These are phyloP conservation scores for Chrysina gloriosa DNA, from an alignment of 2,888 invertebrate genomes.

Conservation along the genomic window DNA sequence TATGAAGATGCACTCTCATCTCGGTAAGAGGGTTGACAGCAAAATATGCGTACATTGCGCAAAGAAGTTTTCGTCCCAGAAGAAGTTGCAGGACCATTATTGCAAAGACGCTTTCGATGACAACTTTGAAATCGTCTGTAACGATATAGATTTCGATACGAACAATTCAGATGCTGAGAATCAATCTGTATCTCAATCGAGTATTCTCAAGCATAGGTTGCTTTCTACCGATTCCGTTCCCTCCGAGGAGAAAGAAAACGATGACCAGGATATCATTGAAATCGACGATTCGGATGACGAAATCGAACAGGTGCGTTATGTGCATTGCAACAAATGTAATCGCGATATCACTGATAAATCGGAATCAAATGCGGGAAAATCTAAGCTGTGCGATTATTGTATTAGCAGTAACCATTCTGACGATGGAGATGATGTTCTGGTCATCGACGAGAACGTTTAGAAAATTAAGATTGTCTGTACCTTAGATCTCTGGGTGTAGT, in stretches of 20 bases:
- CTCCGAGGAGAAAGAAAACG: background rate
- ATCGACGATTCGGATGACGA: slow-evolving; percentile 35
- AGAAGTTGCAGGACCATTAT: background rate
- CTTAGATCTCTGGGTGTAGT: background rate
- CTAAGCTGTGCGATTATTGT: background rate
- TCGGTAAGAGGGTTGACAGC: background rate
- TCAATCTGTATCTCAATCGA: background rate
- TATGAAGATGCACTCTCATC: background rate
- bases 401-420: background rate
- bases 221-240: background rate
- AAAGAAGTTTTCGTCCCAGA: background rate
- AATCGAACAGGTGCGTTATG: background rate
- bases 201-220: background rate
- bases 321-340: background rate
- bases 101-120: background rate
- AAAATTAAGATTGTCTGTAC: no score
- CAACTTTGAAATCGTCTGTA: slow-evolving; percentile 19
- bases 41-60: background rate
- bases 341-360: background rate
- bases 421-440: background rate
- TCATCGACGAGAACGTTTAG: slow-evolving; percentile 10
- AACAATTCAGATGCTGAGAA: background rate
- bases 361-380: background rate
- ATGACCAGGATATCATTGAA: slow-evolving; percentile 24
- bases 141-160: slow-evolving; percentile 35